phyloP scores from a whole-genome alignment of 2,888 invertebrate genomes.

The Liodrosophila aerea region DNA sequence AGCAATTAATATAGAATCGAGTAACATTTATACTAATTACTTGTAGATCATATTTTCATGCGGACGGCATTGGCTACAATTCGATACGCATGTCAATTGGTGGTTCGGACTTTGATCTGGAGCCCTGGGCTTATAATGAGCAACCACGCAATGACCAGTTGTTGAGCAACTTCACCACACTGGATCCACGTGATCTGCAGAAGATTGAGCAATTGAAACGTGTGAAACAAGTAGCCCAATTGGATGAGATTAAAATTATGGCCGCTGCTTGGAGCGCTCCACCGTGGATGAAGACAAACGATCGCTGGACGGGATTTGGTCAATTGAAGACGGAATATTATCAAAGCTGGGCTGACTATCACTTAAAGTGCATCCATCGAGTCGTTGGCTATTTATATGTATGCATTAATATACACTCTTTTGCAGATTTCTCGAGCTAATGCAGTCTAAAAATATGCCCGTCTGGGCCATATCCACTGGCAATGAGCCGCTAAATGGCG shows the following conservation, averaged over 20 bases:
- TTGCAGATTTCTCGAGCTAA: constrained; percentile 86
- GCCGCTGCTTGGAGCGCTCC: constrained; percentile 86
- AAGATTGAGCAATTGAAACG: constrained; percentile 78
- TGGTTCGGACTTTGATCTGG: constrained; percentile 93
- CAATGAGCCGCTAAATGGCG: constrained; percentile 92
- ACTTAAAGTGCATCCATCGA: constrained; percentile 84
- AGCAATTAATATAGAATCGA: too few species aligned
- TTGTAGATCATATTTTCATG: constrained; percentile 88
- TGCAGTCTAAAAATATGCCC: constrained; percentile 86
- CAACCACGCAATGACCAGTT: constrained; percentile 84
- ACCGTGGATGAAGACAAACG: constrained; percentile 88
- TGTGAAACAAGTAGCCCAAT: constrained; percentile 58
- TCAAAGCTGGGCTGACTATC: constrained; percentile 91
- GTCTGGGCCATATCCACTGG: constrained; percentile 95
- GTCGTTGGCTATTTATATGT: constrained; percentile 9
- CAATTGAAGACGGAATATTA: constrained; percentile 85
- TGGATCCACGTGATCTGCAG: constrained; percentile 78
- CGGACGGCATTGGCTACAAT: constrained; percentile 89
- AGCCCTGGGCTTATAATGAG: constrained; percentile 91
- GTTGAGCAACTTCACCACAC: constrained; percentile 85
- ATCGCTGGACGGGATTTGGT: constrained; percentile 85
- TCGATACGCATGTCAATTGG: constrained; percentile 92
- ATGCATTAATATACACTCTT: constrained; percentile 13
- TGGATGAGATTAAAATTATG: constrained; percentile 78
- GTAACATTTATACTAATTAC: too few species aligned